These are phyloP conservation scores for Nebria salina DNA, from an alignment of 2,888 invertebrate genomes.

Conservation along the genomic window DNA sequence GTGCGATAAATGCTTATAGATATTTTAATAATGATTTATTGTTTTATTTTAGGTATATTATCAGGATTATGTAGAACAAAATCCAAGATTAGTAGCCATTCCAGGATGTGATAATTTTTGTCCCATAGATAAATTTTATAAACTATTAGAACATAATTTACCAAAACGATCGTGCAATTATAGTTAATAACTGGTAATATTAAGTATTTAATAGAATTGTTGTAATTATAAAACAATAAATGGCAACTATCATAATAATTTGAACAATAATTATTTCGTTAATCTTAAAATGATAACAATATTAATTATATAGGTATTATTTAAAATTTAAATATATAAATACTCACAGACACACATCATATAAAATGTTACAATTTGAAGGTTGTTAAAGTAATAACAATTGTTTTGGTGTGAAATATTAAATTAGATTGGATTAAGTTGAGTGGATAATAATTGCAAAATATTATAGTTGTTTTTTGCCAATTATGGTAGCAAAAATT, in stretches of 20 bases:
- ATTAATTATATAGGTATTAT: no score
- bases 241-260: neutral
- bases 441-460: no score
- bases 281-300: no score
- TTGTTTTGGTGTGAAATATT: no score
- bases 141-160: conserved; percentile 30
- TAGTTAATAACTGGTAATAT: conserved; percentile 2
- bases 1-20: neutral
- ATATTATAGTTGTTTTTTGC: no score
- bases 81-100: conserved; percentile 47
- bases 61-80: conserved; percentile 52
- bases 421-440: no score
- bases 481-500: no score
- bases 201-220: conserved; percentile 19
- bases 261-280: neutral
- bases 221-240: neutral
- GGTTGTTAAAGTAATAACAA: no score
- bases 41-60: conserved; percentile 52
- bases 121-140: conserved; percentile 48
- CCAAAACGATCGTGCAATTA: conserved; percentile 24
- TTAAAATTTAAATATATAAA: no score
- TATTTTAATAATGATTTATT: neutral
- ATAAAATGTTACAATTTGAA: no score
- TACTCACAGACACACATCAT: no score
- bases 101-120: conserved; percentile 49